These are phyloP conservation scores for Callinectes sapidus DNA, from an alignment of 2,888 invertebrate species.

Conservation along the genomic window DNA sequence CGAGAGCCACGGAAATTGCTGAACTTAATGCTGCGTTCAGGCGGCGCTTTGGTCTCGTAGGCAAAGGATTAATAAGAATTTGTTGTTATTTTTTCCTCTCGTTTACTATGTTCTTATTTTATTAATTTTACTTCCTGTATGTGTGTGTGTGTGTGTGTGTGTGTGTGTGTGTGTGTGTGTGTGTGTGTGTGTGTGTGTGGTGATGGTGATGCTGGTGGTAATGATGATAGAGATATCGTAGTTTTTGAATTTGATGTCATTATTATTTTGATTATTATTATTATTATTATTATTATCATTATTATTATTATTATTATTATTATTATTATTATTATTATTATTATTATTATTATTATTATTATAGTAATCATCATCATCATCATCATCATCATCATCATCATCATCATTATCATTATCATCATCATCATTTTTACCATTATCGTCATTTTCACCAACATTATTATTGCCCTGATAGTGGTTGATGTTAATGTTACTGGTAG, in stretches of 20 bases:
- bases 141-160: too few relatives aligned
- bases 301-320: neutral
- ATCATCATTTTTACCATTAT: neutral
- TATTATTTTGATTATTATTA: too few relatives aligned
- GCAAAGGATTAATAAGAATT: neutral
- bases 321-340: neutral
- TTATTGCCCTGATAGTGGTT: too few relatives aligned
- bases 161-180: too few relatives aligned
- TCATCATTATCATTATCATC: neutral
- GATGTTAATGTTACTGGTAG: too few relatives aligned
- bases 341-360: neutral
- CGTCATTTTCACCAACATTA: too few relatives aligned
- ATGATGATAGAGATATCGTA: too few relatives aligned
- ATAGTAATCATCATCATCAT: neutral
- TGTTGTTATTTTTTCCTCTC: neutral
- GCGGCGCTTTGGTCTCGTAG: neutral
- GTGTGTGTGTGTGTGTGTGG: too few relatives aligned
- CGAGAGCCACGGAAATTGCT: too few relatives aligned
- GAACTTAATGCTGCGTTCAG: too few relatives aligned
- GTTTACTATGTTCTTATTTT: neutral
- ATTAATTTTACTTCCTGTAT: neutral
- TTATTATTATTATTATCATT: neutral
- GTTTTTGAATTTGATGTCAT: neutral
- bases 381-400: neutral
- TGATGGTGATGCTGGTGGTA: neutral